These are phyloP conservation scores for Pachycephus smyrnensis DNA, from an alignment of 2,888 invertebrate genomes.

Conservation along the genomic window DNA sequence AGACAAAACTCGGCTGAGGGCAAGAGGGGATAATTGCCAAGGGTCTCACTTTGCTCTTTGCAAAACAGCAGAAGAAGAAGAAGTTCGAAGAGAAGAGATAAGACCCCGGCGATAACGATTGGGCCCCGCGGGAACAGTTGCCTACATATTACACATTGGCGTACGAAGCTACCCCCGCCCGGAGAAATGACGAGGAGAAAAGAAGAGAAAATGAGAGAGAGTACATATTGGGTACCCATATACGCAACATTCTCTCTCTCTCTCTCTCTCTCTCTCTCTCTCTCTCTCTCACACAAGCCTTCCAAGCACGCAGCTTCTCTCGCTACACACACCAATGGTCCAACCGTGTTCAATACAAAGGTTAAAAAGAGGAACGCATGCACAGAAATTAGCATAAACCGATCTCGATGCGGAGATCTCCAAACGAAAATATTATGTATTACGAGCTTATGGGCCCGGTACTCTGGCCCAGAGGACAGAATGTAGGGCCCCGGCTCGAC, in stretches of 20 bases:
- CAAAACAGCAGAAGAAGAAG: conserved; percentile 54
- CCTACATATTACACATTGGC: conserved; percentile 48
- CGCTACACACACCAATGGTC: neutral
- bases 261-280: conserved; percentile 25
- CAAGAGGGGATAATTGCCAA: conserved; percentile 61
- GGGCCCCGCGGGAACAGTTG: conserved; percentile 61
- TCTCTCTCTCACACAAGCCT: conserved; percentile 29
- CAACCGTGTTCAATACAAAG: conserved; percentile 22
- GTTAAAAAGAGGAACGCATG: conserved; percentile 38
- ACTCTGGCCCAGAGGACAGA: conserved; percentile 32
- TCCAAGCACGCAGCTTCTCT: conserved; percentile 12
- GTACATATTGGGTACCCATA: neutral
- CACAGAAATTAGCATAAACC: conserved; percentile 50
- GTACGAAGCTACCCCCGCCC: neutral
- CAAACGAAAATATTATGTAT: conserved; percentile 48
- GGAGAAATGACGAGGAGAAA: neutral
- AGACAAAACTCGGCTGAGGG: neutral
- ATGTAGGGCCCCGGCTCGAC: conserved; percentile 23
- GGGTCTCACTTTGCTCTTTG: conserved; percentile 54
- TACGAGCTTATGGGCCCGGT: conserved; percentile 34
- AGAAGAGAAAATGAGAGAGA: conserved; percentile 2
- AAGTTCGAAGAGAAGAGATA: conserved; percentile 58
- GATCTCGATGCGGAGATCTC: conserved; percentile 45
- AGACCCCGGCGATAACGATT: conserved; percentile 63
- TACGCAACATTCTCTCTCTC: conserved; percentile 17